A percentile compares a stretch with the other conserved stretches of the same genome.
Conservation (phyloP, 2,888 invertebrate species). For the Lasioglossum leucozonium region DNA sequence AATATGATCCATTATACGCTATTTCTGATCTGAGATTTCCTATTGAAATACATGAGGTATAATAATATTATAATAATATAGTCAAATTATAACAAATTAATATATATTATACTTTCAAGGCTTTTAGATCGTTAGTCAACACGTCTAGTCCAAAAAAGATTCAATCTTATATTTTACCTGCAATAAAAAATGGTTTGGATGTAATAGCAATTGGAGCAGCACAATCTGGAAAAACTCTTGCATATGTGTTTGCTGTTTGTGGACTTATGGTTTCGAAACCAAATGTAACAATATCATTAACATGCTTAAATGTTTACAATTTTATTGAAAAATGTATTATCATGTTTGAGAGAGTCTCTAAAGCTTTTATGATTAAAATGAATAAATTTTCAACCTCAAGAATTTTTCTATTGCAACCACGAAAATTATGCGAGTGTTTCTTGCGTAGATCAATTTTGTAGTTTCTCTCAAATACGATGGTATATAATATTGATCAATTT, state of each 20-base stretch:
- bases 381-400: neutral
- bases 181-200: conserved; percentile 88
- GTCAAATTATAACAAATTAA: neutral
- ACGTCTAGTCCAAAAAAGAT: conserved; percentile 78
- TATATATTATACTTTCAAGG: conserved; percentile 41
- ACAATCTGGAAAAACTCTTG: conserved; percentile 89
- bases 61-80: conserved; percentile 11
- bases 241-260: conserved; percentile 89
- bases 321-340: neutral
- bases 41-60: conserved; percentile 70
- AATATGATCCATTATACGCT: conserved; percentile 68
- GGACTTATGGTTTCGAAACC: conserved; percentile 84
- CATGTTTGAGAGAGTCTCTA: neutral
- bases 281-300: conserved; percentile 46
- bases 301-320: neutral
- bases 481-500: conserved; percentile 2
- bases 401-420: neutral
- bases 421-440: neutral
- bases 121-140: conserved; percentile 46
- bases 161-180: conserved; percentile 90
- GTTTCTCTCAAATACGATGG: neutral
- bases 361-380: neutral
- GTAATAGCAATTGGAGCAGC: conserved; percentile 88
- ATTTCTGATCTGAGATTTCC: conserved; percentile 76
- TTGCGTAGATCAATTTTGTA: neutral